A percentile compares a stretch with the other conserved stretches of the same genome.
These are phyloP conservation scores for Dinoponera quadriceps DNA, from an alignment of 1,140 invertebrate species.

Conservation along the genomic window DNA sequence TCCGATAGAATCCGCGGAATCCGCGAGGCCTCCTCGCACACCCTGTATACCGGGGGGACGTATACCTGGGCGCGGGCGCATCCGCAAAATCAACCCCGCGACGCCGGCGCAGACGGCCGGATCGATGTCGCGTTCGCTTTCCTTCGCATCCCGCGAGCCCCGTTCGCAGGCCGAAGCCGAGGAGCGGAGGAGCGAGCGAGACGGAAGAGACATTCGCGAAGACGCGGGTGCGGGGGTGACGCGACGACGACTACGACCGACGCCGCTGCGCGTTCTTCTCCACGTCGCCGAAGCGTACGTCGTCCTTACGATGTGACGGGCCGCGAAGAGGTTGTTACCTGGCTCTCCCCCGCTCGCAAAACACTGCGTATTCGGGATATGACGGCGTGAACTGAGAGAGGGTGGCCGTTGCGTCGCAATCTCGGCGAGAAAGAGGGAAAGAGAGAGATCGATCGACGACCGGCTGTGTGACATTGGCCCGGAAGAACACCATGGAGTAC, in stretches of 20 bases:
- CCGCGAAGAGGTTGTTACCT: slow-evolving; percentile 33
- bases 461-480: slow-evolving; percentile 64
- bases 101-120: slow-evolving; percentile 80
- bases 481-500: slow-evolving; percentile 75
- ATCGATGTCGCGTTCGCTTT: slow-evolving; percentile 77
- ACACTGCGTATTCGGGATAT: slow-evolving; percentile 59
- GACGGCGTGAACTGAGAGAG: slow-evolving; percentile 30
- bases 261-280: slow-evolving; percentile 53
- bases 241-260: slow-evolving; percentile 8
- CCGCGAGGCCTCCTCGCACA: not conserved
- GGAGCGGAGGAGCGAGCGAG: slow-evolving; percentile 11
- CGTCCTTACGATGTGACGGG: slow-evolving; percentile 56
- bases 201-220: not conserved
- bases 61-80: slow-evolving; percentile 51
- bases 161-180: slow-evolving; percentile 5
- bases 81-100: slow-evolving; percentile 67
- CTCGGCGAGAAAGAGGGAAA: slow-evolving; percentile 40
- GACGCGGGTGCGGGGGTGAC: slow-evolving; percentile 10
- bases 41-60: slow-evolving; percentile 20
- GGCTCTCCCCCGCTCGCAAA: slow-evolving; percentile 16
- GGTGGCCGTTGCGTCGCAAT: slow-evolving; percentile 9
- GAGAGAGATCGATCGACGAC: slow-evolving; percentile 72
- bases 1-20: not conserved
- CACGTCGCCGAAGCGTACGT: slow-evolving; percentile 43
- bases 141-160: slow-evolving; percentile 64